Evolutionary conservation across 1,140 invertebrate genomes (phyloP).

Genomic region (Littorina saxatilis): DNA sequence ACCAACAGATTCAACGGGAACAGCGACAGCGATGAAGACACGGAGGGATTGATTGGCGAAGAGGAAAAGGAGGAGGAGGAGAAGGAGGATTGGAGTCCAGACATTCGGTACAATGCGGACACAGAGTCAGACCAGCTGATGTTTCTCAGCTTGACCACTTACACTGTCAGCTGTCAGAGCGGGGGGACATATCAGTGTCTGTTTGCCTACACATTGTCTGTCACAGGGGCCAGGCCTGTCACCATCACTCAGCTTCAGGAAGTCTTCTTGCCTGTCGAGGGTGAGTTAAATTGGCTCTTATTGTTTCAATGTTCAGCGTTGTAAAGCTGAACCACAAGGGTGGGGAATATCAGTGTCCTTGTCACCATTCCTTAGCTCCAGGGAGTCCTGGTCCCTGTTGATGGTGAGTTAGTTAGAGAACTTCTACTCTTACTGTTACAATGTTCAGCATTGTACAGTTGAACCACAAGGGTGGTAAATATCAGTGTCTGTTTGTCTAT

Average conservation of each 20-base stretch:
- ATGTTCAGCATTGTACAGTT: no score
- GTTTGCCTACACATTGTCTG: not conserved
- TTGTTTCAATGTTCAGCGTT: no score
- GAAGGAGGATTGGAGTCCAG: not conserved
- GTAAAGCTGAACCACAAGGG: no score
- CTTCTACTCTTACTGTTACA: no score
- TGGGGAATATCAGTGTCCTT: no score
- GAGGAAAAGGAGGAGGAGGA: not conserved
- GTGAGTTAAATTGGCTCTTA: no score
- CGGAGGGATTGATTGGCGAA: not conserved
- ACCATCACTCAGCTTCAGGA: not conserved
- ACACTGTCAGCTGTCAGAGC: not conserved
- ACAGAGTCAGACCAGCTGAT: not conserved
- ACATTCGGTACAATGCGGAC: not conserved
- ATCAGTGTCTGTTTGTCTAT: not conserved
- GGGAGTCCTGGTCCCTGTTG: no score
- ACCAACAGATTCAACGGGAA: not conserved
- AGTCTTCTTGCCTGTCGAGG: not conserved
- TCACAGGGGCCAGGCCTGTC: not conserved
- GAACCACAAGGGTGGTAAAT: not conserved
- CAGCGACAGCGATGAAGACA: not conserved
- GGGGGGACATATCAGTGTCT: not conserved
- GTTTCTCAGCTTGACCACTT: not conserved
- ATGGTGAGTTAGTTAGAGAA: no score
- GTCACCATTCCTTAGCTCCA: no score